Base-by-base conservation (phyloP, 2,113 vertebrate genomes). In the Ammodytes marinus region DNA sequence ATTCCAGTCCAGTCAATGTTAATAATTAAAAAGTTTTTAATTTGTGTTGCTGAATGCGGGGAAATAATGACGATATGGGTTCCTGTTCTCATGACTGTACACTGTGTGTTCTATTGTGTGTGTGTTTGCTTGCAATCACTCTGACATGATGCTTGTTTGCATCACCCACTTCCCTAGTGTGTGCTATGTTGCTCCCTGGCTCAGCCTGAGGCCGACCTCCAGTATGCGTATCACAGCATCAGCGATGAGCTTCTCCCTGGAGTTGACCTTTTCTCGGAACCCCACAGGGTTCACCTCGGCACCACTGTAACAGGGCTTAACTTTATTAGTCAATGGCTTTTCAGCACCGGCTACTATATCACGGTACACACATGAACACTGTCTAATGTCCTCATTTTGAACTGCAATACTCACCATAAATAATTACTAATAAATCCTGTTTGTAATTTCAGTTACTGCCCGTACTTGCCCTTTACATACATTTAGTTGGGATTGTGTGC, bases 291-390 rank as follows among this genome's bases (percentile, higher is more conserved):
- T 78, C 93, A 97, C 69, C 69, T 96, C 3, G 86, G 92, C 60
- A 94, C 92, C 27, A 96, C 96, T 14, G 88, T 96, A 40, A 91
- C 95, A 83, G 96, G 96, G 86, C 93, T 99, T 27, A 92, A 88
- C 85, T 99, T 98, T 1, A 1, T 98, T 67, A 96, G 96, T 76
- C 92, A 95, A 27, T 97, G 98, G 91, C 94, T 99, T 45, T 96
- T 96, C 84, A 93, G 69, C 57, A 92, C 93, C 43, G 95, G 96
- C 53, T 96, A 97, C 74, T 92, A 96, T 82, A 88, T 98, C 58
- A 94, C 90, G 74, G 98, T 99, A 93, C 14, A 43, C 60, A 61
- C 8, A 65, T 37, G 40, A n/a, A 60, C 37, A 66, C 7, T 54
- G 14, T 39, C 43, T 19, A 4, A 12, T 54, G 4, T 17, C 35